Evolutionary conservation across 2,113 vertebrate genomes (phyloP).

Genomic region (Sminthopsis crassicaudata): DNA sequence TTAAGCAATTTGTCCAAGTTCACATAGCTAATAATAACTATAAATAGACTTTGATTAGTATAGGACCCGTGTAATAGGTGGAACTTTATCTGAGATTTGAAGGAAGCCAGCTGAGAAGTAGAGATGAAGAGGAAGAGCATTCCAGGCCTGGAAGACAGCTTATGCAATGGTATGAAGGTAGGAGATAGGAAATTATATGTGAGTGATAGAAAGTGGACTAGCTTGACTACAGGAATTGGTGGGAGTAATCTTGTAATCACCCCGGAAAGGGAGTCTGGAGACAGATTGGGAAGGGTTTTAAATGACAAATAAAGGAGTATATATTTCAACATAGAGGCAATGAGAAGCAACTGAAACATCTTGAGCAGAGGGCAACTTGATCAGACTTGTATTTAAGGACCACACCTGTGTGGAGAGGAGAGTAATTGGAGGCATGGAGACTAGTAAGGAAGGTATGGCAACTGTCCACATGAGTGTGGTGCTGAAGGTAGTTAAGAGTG

Average conservation of each 20-base stretch:
- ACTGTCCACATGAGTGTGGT: background rate
- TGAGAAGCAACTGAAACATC: background rate
- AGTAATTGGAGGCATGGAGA: background rate
- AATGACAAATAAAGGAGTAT: background rate
- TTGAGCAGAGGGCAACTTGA: background rate
- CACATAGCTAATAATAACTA: background rate
- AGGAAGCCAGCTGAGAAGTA: background rate
- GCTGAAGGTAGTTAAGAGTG: background rate
- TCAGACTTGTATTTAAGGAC: background rate
- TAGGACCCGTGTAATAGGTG: background rate
- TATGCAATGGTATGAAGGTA: background rate
- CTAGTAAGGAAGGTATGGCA: background rate
- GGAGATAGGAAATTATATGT: background rate
- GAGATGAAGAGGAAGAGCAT: background rate
- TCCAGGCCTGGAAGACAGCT: background rate
- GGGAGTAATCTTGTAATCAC: background rate
- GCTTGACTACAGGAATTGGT: background rate
- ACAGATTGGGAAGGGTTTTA: background rate
- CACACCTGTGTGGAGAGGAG: background rate
- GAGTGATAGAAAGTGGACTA: background rate
- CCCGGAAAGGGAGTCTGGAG: background rate
- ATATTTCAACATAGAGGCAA: background rate
- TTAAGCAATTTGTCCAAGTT: background rate
- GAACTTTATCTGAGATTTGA: background rate
- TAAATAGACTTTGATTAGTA: background rate